A percentile compares a stretch with the other conserved stretches of the same genome.
Evolutionary conservation across 2,113 vertebrate genomes (phyloP).

Genomic region (Marmota flaviventris): DNA sequence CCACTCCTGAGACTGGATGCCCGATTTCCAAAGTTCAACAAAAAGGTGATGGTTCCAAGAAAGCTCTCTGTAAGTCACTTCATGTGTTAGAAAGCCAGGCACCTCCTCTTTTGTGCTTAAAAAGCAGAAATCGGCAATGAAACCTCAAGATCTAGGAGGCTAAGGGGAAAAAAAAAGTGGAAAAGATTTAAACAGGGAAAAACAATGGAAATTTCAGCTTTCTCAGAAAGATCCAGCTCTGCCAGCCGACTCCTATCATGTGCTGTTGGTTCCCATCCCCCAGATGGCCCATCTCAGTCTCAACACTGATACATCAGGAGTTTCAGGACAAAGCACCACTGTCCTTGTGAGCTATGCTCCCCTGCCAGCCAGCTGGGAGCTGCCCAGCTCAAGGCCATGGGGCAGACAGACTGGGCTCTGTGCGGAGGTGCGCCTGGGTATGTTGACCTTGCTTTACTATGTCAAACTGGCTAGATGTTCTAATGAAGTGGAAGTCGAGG

Average conservation of each 20-base stretch:
- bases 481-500: too few relatives aligned
- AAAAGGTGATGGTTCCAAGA: background rate
- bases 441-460: background rate
- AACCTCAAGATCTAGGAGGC: constrained; percentile 17
- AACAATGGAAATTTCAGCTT: background rate
- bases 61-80: background rate
- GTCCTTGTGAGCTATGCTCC: constrained; percentile 66
- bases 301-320: constrained; percentile 77
- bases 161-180: background rate
- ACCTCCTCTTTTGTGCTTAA: background rate
- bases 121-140: background rate
- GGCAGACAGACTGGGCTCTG: constrained; percentile 72
- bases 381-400: constrained; percentile 61
- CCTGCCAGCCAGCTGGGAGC: background rate
- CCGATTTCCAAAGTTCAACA: background rate
- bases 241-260: background rate
- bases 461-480: background rate
- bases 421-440: background rate
- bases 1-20: background rate
- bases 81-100: background rate
- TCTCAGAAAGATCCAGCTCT: background rate
- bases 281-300: constrained; percentile 75
- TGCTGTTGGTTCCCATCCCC: background rate
- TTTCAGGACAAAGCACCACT: constrained; percentile 81
- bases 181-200: constrained; percentile 5